Percentiles rank a stretch among this genome's conserved stretches.
These are phyloP conservation scores for Lepetodrilus schrolli DNA, from an alignment of 2,888 invertebrate species.

Conservation along the genomic window DNA sequence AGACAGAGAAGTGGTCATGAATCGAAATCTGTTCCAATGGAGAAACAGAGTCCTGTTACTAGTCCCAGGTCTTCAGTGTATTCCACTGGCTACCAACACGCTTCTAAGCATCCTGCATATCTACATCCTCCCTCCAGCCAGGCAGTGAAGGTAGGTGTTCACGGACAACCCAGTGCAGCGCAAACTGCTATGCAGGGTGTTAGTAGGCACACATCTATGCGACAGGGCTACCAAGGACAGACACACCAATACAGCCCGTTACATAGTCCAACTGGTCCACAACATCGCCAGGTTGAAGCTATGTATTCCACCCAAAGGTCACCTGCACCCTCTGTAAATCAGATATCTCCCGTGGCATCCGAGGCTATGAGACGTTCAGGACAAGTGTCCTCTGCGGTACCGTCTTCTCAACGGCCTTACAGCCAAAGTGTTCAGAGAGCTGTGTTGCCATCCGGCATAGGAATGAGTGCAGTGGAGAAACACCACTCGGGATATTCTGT, in stretches of 20 bases:
- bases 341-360: neutral
- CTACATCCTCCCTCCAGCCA: neutral
- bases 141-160: neutral
- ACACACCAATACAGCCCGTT: neutral
- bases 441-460: neutral
- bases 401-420: neutral
- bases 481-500: neutral
- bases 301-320: neutral
- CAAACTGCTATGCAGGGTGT: neutral
- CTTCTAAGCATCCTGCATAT: neutral
- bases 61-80: neutral
- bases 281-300: neutral
- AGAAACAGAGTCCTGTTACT: neutral
- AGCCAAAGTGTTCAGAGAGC: neutral
- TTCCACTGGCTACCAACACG: neutral
- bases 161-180: neutral
- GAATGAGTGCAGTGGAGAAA: neutral
- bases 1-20: neutral
- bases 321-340: neutral
- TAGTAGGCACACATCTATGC: neutral
- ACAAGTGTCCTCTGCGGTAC: neutral
- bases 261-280: neutral
- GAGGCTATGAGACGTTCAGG: conserved; percentile 11
- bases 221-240: conserved; percentile 14
- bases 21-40: neutral